phyloP scores from a whole-genome alignment of 1,140 invertebrate genomes.

The Hyles vespertilio region DNA sequence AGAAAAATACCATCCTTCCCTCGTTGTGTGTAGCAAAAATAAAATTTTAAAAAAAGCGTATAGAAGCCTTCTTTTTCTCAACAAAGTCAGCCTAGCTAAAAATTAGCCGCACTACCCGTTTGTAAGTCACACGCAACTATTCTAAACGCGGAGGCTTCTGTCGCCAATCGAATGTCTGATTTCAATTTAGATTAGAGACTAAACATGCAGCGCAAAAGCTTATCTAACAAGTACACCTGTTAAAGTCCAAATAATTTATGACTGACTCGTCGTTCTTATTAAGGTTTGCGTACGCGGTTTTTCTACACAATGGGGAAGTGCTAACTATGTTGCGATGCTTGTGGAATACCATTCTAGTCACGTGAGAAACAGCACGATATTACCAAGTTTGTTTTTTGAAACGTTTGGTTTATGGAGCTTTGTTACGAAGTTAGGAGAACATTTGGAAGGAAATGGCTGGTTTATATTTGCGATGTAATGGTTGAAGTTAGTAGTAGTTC shows the following conservation, averaged over 20 bases:
- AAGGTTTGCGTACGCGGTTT: slow-evolving; percentile 23
- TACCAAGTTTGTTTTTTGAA: background rate
- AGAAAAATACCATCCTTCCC: no score
- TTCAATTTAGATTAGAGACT: slow-evolving; percentile 71
- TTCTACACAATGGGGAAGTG: background rate
- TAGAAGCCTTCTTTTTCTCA: no score
- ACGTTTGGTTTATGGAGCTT: background rate
- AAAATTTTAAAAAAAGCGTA: no score
- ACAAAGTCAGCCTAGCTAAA: background rate
- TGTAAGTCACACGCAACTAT: slow-evolving; percentile 21
- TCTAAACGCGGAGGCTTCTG: slow-evolving; percentile 36
- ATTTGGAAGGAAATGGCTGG: no score
- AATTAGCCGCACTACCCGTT: background rate
- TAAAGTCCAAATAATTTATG: slow-evolving; percentile 66
- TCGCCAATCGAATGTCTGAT: slow-evolving; percentile 70
- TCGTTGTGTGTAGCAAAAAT: no score
- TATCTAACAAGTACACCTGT: slow-evolving; percentile 71
- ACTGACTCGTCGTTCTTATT: slow-evolving; percentile 34
- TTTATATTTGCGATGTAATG: no score
- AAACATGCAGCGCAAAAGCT: slow-evolving; percentile 66
- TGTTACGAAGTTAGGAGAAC: background rate
- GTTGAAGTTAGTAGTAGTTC: no score
- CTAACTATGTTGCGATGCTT: no score
- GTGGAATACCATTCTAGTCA: no score
- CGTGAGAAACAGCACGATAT: background rate